Evolutionary conservation across 2,797 vertebrate genomes (phyloP), one percentile per base, ranked within the genome.

Genomic region (Halcyon leucocephala): DNA sequence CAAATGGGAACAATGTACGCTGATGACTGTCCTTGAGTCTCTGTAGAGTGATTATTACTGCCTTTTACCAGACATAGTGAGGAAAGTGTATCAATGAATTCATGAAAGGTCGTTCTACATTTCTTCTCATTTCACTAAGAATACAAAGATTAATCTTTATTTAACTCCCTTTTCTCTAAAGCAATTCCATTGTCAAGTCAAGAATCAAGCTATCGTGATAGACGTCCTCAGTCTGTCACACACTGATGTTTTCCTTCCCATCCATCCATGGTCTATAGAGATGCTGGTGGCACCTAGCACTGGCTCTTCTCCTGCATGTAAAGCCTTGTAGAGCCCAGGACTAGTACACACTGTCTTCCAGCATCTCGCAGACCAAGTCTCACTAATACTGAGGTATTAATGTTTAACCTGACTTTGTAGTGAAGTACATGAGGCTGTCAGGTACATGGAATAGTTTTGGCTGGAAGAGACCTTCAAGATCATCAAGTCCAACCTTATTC

Each of bases 121-220:
- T 93, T 91, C 76, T 88, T 89, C 76, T 78, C 74, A 83, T 94
- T 95, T 97, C 41, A 69, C 46, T 94, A 94, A 82, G 76, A 97
- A 95, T 91, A 82, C 92, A 82, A 87, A 90, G 82, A 84, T 93
- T 89, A 91, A 69, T 94, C 55, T 86, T 87, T 90, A 85, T 95
- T 95, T 87, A 89, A 83, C n/a, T 77, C 41, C 6, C 41, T 89
- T 89, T 64, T 80, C 46, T 93, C 88, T 81, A 74, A 90, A 94
- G 60, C 19, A 84, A 66, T 84, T 62, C 39, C 54, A 70, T 80
- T 89, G 85, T 28, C 44, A 90, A 89, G 55, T 54, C n/a, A 85
- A 88, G 70, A 69, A 89, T 87, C 77, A 74, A 78, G 57, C 29
- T 82, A 10, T 61, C 7, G 1, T 71, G 78, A 81, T 7, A 90